phyloP scores from a whole-genome alignment of 2,888 invertebrate genomes.

The Eutolmus rufibarbis region DNA sequence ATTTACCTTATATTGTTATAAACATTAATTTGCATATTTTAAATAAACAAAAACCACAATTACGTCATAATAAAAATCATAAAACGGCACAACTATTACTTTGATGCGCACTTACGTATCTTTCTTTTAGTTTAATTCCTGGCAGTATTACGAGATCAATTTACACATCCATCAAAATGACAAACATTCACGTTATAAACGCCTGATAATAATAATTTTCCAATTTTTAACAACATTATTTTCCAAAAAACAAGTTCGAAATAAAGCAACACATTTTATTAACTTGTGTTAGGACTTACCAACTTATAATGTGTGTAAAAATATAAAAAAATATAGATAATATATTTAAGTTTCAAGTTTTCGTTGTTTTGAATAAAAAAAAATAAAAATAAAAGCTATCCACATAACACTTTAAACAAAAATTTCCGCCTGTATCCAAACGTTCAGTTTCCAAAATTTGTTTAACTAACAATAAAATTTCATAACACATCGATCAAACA shows the following conservation, averaged over 20 bases:
- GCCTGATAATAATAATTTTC: neutral
- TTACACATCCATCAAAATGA: neutral
- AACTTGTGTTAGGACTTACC: neutral
- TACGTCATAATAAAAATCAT: neutral
- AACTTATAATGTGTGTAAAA: neutral
- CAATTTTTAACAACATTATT: neutral
- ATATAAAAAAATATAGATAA: neutral
- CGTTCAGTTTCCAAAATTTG: constrained; percentile 1
- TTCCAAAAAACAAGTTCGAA: neutral
- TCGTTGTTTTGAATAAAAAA: neutral
- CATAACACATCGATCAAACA: constrained; percentile 37
- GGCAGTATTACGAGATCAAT: neutral
- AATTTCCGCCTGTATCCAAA: neutral
- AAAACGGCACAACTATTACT: neutral
- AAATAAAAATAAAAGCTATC: neutral
- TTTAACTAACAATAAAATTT: constrained; percentile 9
- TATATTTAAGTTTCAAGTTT: neutral
- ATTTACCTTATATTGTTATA: neutral
- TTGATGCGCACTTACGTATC: neutral
- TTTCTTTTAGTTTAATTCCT: neutral
- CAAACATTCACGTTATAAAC: neutral
- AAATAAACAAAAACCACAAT: neutral
- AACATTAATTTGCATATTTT: neutral
- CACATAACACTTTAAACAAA: neutral
- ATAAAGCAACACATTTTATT: neutral